Conservation (phyloP, 2,797 vertebrate genomes). For the Hylomyscus alleni region DNA sequence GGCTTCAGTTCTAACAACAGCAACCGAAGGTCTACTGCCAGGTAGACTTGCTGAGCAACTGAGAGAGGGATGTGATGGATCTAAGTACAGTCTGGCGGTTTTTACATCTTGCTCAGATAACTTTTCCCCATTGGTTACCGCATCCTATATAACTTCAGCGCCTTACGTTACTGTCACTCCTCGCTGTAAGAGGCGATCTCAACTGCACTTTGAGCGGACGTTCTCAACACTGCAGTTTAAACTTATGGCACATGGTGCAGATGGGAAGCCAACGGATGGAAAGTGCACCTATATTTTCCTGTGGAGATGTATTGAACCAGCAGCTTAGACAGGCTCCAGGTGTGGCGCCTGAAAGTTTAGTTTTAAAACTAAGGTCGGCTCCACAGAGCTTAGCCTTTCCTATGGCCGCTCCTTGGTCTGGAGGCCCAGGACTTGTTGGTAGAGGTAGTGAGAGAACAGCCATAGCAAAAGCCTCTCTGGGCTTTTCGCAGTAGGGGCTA, state of each 20-base stretch:
- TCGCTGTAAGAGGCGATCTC: background rate
- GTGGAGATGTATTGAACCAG: background rate
- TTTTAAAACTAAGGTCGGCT: background rate
- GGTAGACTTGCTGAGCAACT: background rate
- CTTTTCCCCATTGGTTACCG: background rate
- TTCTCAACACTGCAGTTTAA: background rate
- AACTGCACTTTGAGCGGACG: background rate
- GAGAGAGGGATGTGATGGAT: background rate
- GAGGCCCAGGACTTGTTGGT: background rate
- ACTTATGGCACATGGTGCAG: background rate
- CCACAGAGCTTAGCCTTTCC: background rate
- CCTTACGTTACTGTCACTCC: background rate
- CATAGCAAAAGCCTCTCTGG: background rate
- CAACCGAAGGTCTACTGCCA: background rate
- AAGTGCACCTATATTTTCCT: background rate
- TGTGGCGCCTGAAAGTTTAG: background rate
- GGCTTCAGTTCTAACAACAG: background rate
- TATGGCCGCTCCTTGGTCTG: background rate
- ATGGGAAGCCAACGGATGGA: background rate
- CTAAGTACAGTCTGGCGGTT: background rate
- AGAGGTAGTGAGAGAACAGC: background rate
- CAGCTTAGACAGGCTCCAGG: background rate
- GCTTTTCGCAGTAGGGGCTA: background rate
- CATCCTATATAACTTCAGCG: background rate
- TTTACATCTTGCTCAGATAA: conserved; percentile 31